These are phyloP conservation scores for Rhabdornis inornatus DNA, from an alignment of 2,113 vertebrate species.

Conservation along the genomic window DNA sequence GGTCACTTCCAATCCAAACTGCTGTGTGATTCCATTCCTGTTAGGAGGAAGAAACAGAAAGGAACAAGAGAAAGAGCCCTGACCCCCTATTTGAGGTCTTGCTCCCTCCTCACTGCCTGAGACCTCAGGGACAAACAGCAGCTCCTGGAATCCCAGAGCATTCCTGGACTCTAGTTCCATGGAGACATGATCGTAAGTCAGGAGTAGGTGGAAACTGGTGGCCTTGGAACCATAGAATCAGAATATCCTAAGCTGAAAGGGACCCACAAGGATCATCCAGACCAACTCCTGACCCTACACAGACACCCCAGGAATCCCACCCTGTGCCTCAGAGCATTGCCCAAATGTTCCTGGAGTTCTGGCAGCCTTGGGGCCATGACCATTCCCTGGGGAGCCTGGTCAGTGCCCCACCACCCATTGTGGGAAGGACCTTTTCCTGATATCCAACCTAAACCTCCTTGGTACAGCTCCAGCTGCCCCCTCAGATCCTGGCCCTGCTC, in stretches of 20 bases:
- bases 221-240: neutral
- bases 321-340: accelerated
- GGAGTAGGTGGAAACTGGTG: neutral
- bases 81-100: neutral
- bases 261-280: neutral
- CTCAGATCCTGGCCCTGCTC: neutral
- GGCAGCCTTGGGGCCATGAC: accelerated
- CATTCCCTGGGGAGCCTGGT: neutral
- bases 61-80: neutral
- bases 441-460: neutral
- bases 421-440: neutral
- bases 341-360: neutral
- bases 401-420: neutral
- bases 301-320: neutral
- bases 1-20: neutral
- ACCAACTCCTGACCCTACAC: neutral
- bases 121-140: neutral
- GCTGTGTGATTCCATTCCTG: neutral
- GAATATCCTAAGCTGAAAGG: neutral
- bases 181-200: neutral
- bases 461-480: neutral
- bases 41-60: neutral
- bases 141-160: neutral
- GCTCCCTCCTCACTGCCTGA: neutral
- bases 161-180: neutral